These are phyloP conservation scores for Anguilla anguilla DNA, from an alignment of 2,797 vertebrate genomes.

Conservation along the genomic window DNA sequence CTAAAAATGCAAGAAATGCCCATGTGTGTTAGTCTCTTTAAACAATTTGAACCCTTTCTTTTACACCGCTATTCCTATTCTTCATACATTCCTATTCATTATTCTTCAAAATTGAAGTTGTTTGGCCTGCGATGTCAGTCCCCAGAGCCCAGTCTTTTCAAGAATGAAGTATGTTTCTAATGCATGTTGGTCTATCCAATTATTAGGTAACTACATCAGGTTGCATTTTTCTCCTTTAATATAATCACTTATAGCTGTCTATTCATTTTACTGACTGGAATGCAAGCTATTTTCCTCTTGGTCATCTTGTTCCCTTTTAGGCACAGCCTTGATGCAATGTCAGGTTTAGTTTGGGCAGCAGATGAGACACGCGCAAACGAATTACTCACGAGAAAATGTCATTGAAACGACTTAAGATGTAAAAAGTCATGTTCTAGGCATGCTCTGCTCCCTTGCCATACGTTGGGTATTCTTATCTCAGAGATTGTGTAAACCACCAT, in stretches of 20 bases:
- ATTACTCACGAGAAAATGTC: background rate
- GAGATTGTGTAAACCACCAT: constrained; percentile 10
- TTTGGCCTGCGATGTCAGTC: background rate
- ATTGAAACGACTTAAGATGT: background rate
- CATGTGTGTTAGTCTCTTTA: background rate
- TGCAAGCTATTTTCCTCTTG: background rate
- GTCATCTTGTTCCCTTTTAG: background rate
- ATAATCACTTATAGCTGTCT: background rate
- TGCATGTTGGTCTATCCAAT: background rate
- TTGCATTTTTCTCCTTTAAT: background rate
- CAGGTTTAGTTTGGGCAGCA: background rate
- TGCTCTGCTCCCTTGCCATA: background rate
- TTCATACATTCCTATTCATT: background rate
- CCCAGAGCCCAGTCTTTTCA: background rate
- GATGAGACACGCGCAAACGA: background rate
- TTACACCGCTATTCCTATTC: background rate
- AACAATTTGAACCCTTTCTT: background rate
- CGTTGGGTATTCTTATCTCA: constrained; percentile 9
- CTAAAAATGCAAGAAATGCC: background rate
- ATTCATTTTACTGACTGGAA: background rate
- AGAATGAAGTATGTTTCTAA: background rate
- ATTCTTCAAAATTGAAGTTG: background rate
- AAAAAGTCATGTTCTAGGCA: background rate
- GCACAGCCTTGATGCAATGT: background rate
- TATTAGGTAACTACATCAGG: background rate